Base-by-base conservation (phyloP, 2,113 vertebrate species). In the Tonatia bakeri region DNA sequence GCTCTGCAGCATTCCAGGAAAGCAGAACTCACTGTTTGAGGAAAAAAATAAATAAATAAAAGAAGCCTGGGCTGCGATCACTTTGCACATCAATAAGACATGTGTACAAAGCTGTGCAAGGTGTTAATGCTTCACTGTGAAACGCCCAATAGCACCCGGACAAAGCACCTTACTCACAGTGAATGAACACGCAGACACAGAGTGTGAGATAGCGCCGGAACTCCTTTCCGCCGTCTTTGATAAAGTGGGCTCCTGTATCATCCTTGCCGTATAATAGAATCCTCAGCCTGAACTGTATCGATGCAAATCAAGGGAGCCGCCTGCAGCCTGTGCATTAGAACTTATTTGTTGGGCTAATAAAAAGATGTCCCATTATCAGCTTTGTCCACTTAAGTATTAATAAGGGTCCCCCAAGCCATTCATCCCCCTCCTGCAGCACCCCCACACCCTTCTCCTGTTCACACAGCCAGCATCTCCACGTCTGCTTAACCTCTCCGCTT, bases 311-410 rank as follows among this genome's bases (percentile, higher is more conserved):
- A 70, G 84, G 26, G 24, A 22, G 0, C 94, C 1, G 75, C 97
- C 97, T 80, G 96, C 96, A 96, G 96, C 38, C 0, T 61, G 22
- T 13, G 65, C 93, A 50, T 97, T 98, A 94, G 91, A 96, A 97
- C 96, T 97, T 85, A 96, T 96, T 97, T 94, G 96, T 96, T 96
- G 97, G 96, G 70, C 95, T 96, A 97, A 97, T 96, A 98, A 95
- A 94, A 93, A 97, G 92, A 64, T 87, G 96, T 43, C 33, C 1
- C 93, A 94, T 98, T 98, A 98, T 98, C 96, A 84, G 94, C 87
- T 91, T 95, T 94, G 95, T 86, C 96, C 97, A 96, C 94, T 97
- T 98, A 96, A 97, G 91, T 97, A 87, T 94, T 90, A 96, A 97
- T 96, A 96, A 97, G 84, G 45, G 91, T 95, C 82, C 31, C 0